phyloP scores from a whole-genome alignment of 2,797 vertebrate genomes.

The Poecilia wingei region DNA sequence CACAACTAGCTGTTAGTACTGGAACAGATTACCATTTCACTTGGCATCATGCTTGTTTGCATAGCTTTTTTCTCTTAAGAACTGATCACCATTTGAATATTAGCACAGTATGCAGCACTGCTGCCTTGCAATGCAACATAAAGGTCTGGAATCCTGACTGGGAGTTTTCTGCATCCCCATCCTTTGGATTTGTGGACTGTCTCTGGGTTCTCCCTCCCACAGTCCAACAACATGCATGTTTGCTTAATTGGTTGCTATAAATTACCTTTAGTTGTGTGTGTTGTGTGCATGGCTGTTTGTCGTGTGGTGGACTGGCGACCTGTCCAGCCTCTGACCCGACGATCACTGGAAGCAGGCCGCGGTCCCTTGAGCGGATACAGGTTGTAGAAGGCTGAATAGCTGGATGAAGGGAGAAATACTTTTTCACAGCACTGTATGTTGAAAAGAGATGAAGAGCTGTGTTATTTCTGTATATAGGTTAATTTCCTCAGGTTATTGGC shows the following conservation, averaged over 20 bases:
- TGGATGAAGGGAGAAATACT: not conserved
- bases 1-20: not conserved
- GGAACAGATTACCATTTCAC: not conserved
- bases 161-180: not conserved
- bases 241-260: not conserved
- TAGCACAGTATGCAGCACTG: not conserved
- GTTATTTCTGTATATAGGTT: constrained; percentile 63
- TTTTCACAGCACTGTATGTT: not conserved
- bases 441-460: constrained; percentile 38
- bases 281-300: not conserved
- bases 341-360: not conserved
- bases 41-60: not conserved
- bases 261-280: not conserved
- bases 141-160: not conserved
- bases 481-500: constrained; percentile 65
- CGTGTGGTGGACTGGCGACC: not conserved
- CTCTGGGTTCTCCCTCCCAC: not conserved
- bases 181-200: not conserved
- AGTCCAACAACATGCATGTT: not conserved
- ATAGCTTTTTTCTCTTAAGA: not conserved
- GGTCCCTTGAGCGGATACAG: not conserved
- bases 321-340: not conserved
- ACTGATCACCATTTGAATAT: not conserved
- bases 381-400: not conserved
- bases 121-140: not conserved